Conservation (phyloP, 2,797 vertebrate species). For the Danio tinwini region DNA sequence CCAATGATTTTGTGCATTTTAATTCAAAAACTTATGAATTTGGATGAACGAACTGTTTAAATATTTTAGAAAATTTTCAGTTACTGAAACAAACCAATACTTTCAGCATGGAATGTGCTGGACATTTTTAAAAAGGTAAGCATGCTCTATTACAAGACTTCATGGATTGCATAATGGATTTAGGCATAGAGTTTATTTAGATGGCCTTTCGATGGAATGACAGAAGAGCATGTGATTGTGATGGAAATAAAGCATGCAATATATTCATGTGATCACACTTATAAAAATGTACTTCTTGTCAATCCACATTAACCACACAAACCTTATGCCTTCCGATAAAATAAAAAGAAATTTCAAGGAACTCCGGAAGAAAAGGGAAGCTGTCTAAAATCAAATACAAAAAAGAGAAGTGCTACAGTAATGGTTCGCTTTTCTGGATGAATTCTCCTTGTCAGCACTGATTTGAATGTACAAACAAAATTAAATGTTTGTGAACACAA, state of each 20-base stretch:
- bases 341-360: background rate
- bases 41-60: too few relatives aligned
- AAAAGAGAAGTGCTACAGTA: background rate
- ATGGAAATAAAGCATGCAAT: background rate
- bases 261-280: background rate
- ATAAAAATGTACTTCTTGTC: background rate
- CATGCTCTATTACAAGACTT: too few relatives aligned
- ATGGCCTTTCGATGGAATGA: too few relatives aligned
- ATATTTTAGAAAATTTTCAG: too few relatives aligned
- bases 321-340: conserved; percentile 3
- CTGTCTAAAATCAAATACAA: background rate
- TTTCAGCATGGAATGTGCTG: too few relatives aligned
- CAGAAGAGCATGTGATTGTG: background rate
- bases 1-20: too few relatives aligned
- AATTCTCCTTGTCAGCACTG: background rate
- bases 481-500: too few relatives aligned
- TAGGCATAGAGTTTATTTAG: too few relatives aligned
- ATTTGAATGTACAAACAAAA: background rate
- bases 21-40: too few relatives aligned
- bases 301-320: background rate
- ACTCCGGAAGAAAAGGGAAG: background rate
- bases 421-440: background rate
- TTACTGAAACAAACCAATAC: too few relatives aligned
- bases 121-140: too few relatives aligned
- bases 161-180: too few relatives aligned